phyloP scores from a whole-genome alignment of 1,140 invertebrate genomes.

The Gryllus bimaculatus region DNA sequence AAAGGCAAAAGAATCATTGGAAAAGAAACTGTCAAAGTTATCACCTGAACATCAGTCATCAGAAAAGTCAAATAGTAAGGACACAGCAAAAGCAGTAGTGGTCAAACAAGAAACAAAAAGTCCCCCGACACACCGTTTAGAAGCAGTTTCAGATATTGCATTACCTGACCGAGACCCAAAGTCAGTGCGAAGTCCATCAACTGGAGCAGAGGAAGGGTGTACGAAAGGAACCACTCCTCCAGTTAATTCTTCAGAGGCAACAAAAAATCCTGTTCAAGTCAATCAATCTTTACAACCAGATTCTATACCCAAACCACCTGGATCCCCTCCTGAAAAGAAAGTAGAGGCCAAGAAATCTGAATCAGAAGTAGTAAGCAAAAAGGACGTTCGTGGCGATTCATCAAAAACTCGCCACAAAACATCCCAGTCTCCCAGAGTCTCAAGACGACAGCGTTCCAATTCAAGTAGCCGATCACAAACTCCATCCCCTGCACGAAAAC shows the following conservation, averaged over 20 bases:
- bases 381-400: neutral
- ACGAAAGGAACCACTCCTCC: neutral
- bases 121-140: neutral
- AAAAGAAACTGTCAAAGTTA: constrained; percentile 16
- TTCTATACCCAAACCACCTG: constrained; percentile 18
- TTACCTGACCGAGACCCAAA: constrained; percentile 15
- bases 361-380: neutral
- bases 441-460: constrained; percentile 9
- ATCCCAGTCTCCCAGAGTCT: constrained; percentile 8
- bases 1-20: constrained; percentile 27
- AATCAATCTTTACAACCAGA: constrained; percentile 11
- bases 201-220: neutral
- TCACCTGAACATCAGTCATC: constrained; percentile 10
- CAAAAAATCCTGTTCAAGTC: neutral
- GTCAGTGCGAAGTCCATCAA: neutral
- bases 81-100: neutral
- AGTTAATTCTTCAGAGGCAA: neutral
- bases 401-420: neutral
- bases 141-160: constrained; percentile 15
- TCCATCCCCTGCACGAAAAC: constrained; percentile 10
- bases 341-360: neutral
- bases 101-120: constrained; percentile 15
- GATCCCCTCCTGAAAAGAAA: constrained; percentile 17
- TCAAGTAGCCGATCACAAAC: constrained; percentile 18
- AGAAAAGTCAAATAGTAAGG: constrained; percentile 7